Percentiles rank a stretch among this genome's conserved stretches.
Evolutionary conservation across 2,888 invertebrate species (phyloP).

Genomic region (Cephus spinipes): DNA sequence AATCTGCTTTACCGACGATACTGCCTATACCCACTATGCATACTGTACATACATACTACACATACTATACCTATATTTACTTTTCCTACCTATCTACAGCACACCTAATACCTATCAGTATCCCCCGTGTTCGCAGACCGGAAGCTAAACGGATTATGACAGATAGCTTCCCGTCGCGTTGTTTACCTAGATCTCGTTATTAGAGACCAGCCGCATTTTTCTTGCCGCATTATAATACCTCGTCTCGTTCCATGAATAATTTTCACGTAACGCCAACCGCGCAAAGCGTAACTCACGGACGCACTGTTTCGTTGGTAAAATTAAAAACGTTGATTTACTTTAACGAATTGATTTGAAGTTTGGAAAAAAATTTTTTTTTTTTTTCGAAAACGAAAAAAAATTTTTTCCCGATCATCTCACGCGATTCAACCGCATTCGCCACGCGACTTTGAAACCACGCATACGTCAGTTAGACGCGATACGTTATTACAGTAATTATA

Average conservation of each 20-base stretch:
- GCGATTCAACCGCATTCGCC: background rate
- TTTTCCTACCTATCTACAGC: background rate
- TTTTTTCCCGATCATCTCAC: background rate
- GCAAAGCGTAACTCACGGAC: too few relatives aligned
- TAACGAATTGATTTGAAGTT: too few relatives aligned
- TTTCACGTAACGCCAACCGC: too few relatives aligned
- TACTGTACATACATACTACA: background rate
- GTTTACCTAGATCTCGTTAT: background rate
- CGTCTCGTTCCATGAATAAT: background rate
- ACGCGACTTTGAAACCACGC: background rate
- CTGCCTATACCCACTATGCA: background rate
- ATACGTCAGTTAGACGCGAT: constrained; percentile 33
- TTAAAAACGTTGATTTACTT: too few relatives aligned
- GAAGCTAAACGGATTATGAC: background rate
- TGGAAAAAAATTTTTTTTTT: too few relatives aligned
- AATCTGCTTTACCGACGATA: too few relatives aligned
- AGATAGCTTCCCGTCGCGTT: background rate
- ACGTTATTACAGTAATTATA: constrained; percentile 45
- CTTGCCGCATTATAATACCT: background rate
- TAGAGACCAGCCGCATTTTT: background rate
- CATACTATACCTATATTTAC: background rate
- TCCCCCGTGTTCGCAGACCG: background rate
- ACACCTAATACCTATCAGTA: background rate
- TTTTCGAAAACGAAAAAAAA: too few relatives aligned
- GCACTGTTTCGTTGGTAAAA: too few relatives aligned